Evolutionary conservation across 2,888 invertebrate species (phyloP).

Genomic region (Protula sp.): DNA sequence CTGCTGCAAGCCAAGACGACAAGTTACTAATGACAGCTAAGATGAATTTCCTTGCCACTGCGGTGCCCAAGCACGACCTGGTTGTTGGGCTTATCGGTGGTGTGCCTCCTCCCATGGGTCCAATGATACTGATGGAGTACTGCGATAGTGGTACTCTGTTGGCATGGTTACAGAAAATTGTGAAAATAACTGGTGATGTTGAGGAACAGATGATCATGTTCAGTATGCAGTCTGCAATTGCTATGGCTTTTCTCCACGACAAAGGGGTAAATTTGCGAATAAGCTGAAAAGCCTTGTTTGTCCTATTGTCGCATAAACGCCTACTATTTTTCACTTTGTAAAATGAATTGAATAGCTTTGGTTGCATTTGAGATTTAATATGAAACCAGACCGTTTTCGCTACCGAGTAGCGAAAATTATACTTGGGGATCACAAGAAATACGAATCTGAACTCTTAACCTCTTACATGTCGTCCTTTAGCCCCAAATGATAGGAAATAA

Average conservation of each 20-base stretch:
- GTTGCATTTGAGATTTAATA: no score
- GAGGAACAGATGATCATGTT: background rate
- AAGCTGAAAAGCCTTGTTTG: no score
- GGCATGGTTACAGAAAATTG: background rate
- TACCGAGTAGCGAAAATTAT: no score
- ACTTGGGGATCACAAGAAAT: no score
- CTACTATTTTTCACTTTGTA: no score
- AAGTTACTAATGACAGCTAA: background rate
- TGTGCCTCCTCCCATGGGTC: background rate
- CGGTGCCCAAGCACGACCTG: background rate
- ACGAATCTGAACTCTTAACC: no score
- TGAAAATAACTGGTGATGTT: background rate
- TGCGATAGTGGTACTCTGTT: background rate
- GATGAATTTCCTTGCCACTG: background rate
- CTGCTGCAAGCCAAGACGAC: background rate
- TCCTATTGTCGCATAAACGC: no score
- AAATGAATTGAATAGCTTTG: no score
- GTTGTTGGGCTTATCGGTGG: background rate
- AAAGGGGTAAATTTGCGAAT: no score
- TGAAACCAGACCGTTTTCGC: no score
- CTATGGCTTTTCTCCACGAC: background rate
- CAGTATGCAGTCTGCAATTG: background rate
- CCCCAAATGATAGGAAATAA: no score
- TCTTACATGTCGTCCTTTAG: no score
- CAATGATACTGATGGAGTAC: background rate